Conservation (phyloP, 1,140 invertebrate species). For the Melitaea cinxia region DNA sequence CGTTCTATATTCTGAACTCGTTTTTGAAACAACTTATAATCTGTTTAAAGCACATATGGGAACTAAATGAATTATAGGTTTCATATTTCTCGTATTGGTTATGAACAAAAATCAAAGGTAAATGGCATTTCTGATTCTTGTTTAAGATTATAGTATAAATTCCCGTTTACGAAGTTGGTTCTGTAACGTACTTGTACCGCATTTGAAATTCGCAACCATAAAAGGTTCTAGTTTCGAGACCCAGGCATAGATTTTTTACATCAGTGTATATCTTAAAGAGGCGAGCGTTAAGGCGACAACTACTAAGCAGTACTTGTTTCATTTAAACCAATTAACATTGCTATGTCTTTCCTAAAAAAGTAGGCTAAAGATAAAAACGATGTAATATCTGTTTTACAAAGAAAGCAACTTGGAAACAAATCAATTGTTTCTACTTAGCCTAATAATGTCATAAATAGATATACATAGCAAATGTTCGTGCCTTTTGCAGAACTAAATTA, state of each 20-base stretch:
- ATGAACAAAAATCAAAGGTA: conserved; percentile 1
- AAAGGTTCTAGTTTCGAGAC: conserved; percentile 2
- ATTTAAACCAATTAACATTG: not conserved
- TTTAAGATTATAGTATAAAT: conserved; percentile 5
- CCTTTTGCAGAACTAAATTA: too few relatives aligned
- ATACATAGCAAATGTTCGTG: too few relatives aligned
- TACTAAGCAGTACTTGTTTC: not conserved
- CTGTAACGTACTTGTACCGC: not conserved
- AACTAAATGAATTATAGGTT: not conserved
- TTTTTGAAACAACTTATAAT: too few relatives aligned
- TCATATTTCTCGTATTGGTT: not conserved
- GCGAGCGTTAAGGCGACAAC: not conserved
- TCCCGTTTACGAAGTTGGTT: conserved; percentile 7
- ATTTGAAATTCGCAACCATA: conserved; percentile 7
- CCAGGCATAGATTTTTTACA: not conserved
- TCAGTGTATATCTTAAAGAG: conserved; percentile 1
- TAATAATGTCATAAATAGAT: too few relatives aligned
- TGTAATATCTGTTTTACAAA: too few relatives aligned
- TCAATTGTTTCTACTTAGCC: too few relatives aligned
- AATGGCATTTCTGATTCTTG: not conserved
- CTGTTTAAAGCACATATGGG: too few relatives aligned
- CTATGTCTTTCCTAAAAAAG: not conserved
- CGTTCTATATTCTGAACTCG: too few relatives aligned
- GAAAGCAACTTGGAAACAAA: too few relatives aligned
- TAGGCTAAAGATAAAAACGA: not conserved